A percentile compares a stretch with the other conserved stretches of the same genome.
Evolutionary conservation across 1,140 invertebrate species (phyloP).

Genomic region (Drosophila pseudoobscura): DNA sequence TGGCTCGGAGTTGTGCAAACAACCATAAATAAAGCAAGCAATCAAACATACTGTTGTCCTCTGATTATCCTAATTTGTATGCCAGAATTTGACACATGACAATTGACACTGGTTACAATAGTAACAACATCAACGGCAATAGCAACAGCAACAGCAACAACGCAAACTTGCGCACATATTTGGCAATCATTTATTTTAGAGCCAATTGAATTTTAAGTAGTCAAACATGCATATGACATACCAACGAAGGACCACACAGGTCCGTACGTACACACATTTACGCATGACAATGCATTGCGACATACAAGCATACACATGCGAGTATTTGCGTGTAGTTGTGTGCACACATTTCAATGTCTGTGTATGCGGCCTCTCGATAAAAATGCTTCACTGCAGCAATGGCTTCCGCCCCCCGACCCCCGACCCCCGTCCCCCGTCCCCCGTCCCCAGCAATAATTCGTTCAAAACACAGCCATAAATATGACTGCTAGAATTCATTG

Average conservation of each 20-base stretch:
- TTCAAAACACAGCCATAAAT: constrained; percentile 45
- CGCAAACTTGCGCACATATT: constrained; percentile 42
- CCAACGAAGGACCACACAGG: constrained; percentile 17
- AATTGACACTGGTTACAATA: constrained; percentile 65
- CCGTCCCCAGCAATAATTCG: neutral
- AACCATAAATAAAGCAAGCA: constrained; percentile 67
- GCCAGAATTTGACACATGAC: constrained; percentile 67
- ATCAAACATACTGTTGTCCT: constrained; percentile 63
- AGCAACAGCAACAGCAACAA: constrained; percentile 17
- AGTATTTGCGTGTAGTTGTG: neutral
- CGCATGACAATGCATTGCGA: neutral
- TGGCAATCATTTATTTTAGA: constrained; percentile 63
- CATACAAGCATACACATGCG: neutral
- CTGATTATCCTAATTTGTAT: constrained; percentile 68
- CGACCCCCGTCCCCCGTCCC: neutral
- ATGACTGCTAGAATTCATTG: constrained; percentile 57
- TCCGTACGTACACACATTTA: neutral
- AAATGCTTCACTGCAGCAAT: constrained; percentile 8
- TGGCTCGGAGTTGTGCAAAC: constrained; percentile 47
- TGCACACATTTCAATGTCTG: constrained; percentile 9
- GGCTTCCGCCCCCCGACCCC: neutral
- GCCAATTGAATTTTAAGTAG: constrained; percentile 65
- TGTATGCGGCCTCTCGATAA: constrained; percentile 45
- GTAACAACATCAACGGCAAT: constrained; percentile 4
- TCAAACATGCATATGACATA: constrained; percentile 60